Evolutionary conservation across 2,888 invertebrate genomes (phyloP), one percentile per base, ranked within the genome.

Genomic region (Pheosia gnoma): DNA sequence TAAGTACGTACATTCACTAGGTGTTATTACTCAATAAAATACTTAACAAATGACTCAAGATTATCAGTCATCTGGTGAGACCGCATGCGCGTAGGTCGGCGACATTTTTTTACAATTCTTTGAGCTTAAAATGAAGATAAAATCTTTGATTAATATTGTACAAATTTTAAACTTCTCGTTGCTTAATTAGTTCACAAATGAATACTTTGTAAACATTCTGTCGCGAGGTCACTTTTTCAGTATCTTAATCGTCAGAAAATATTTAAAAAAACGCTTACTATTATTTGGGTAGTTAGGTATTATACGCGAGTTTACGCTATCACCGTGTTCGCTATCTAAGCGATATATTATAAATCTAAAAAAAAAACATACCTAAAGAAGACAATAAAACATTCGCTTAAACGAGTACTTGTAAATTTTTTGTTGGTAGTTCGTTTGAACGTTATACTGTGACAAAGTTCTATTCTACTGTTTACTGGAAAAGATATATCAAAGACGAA

Each of bases 401-500:
- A 57, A 54, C 52, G 52, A 62, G 55, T 55, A 65, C 66, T 64
- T 70, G 65, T 70, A 70, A 79, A 78, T 74, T 69, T 76, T 63
- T 75, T 71, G 72, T 72, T 70, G 66, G 68, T 72, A 79, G 76
- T 79, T 73, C 67, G 71, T 70, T 72, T 71, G 68, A 74, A 72
- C 66, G 73, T 78, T 78, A 77, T 81, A 80, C 75, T 79, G 73
- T 79, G 77, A 77, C 74, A 72, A 75, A 77, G 76, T 78, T 75
- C 71, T 71, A 78, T 76, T 75, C 74, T 80, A 79, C 78, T 85
- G 79, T 81, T 82, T 79, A 79, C 76, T 71, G 72, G 71, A 73
- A 79, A 81, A 80, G 81, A 80, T 74, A 81, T 80, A 80, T 82
- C 80, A 80, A 68, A 78, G 69, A 81, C 77, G 81, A 78, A 84